Conservation (phyloP, 1,140 invertebrate genomes). For the Phymorhynchus buccinoides region DNA sequence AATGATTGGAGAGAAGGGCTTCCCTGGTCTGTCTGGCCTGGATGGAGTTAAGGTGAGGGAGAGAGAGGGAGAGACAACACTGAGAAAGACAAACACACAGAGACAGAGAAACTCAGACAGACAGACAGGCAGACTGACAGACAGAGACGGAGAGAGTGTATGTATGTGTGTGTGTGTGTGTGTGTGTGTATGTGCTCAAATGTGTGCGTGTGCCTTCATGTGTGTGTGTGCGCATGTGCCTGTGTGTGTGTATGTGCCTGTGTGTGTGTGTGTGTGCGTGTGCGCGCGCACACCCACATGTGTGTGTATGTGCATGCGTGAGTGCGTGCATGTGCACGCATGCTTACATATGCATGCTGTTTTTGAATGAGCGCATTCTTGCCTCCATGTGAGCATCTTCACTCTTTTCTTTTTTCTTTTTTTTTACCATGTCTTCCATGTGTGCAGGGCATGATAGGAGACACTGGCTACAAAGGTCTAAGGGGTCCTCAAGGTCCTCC, state of each 20-base stretch:
- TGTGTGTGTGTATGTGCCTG: background rate
- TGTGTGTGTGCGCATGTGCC: background rate
- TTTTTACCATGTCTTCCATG: background rate
- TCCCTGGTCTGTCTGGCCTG: constrained; percentile 55
- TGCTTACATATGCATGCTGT: background rate
- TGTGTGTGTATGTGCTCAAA: no score
- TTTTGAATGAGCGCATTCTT: background rate
- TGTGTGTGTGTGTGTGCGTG: no score
- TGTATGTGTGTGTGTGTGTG: no score
- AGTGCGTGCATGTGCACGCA: background rate
- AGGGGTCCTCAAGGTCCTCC: constrained; percentile 50
- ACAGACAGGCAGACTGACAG: no score
- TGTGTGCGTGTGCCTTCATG: no score
- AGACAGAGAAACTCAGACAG: no score
- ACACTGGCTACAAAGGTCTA: constrained; percentile 47
- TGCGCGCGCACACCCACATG: no score
- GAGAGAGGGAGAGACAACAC: no score
- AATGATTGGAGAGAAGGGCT: constrained; percentile 54
- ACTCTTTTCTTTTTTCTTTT: background rate
- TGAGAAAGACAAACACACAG: no score
- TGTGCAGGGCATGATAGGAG: constrained; percentile 48
- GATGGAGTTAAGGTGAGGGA: constrained; percentile 57
- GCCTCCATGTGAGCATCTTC: background rate
- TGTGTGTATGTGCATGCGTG: no score
- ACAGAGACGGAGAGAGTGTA: no score